Evolutionary conservation across 2,888 invertebrate genomes (phyloP).

Genomic region (Dicranocentrus wangi): DNA sequence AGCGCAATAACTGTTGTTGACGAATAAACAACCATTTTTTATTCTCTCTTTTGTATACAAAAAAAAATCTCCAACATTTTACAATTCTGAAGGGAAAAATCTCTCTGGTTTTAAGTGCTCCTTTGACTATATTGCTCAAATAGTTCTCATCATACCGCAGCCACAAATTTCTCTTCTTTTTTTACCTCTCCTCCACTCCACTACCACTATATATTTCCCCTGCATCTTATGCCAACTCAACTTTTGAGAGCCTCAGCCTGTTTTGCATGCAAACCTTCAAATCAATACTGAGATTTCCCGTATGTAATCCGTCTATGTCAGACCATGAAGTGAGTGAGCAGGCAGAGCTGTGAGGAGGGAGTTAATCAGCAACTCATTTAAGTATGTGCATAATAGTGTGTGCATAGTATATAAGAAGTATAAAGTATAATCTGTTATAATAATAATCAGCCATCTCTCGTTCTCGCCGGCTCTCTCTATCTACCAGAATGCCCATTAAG

Average conservation of each 20-base stretch:
- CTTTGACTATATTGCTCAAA: background rate
- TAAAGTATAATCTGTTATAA: slow-evolving; percentile 30
- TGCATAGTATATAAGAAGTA: no score
- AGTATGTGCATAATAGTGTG: slow-evolving; percentile 32
- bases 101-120: slow-evolving; percentile 3
- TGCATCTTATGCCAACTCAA: no score
- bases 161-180: no score
- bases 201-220: no score
- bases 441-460: background rate
- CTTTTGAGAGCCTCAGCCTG: no score
- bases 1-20: no score
- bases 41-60: background rate
- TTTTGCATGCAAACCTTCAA: slow-evolving; percentile 7
- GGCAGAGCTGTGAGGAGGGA: slow-evolving; percentile 23
- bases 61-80: slow-evolving; percentile 10
- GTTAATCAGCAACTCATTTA: slow-evolving; percentile 35
- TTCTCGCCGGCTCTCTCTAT: background rate
- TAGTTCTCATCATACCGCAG: no score
- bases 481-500: slow-evolving; percentile 23
- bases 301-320: slow-evolving; percentile 44
- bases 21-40: slow-evolving; percentile 22
- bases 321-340: no score
- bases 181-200: no score
- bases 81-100: background rate
- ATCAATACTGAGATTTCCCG: slow-evolving; percentile 31